A percentile compares a stretch with the other conserved stretches of the same genome.
phyloP scores from a whole-genome alignment of 2,888 invertebrate genomes.

The Aphrophora alni region DNA sequence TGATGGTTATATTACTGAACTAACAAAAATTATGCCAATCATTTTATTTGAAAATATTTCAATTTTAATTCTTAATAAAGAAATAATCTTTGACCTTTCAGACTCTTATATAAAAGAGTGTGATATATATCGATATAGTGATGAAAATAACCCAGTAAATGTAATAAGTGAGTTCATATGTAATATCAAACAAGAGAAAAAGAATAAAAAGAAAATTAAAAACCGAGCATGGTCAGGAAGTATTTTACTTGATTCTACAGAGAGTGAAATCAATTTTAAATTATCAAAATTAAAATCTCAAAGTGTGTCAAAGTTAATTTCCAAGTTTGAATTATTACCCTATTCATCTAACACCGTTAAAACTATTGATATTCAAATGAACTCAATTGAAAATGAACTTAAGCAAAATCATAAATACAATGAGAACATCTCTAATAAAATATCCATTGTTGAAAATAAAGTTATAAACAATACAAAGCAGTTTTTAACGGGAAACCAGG shows the following conservation, averaged over 20 bases:
- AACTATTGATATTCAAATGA: not conserved
- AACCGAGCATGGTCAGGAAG: slow-evolving; percentile 35
- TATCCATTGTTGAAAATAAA: no score
- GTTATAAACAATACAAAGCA: slow-evolving; percentile 14
- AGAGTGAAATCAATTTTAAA: slow-evolving; percentile 11
- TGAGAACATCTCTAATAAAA: not conserved
- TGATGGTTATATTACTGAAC: not conserved
- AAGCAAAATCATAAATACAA: not conserved
- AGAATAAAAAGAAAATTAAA: slow-evolving; percentile 24
- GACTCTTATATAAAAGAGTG: not conserved
- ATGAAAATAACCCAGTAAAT: not conserved
- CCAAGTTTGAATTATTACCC: slow-evolving; percentile 45
- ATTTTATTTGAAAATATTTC: slow-evolving; percentile 10
- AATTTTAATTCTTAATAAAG: not conserved
- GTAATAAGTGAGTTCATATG: not conserved
- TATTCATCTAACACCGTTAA: not conserved
- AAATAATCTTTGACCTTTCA: not conserved
- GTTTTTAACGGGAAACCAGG: slow-evolving; percentile 29
- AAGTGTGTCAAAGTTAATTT: slow-evolving; percentile 48
- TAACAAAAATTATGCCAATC: not conserved
- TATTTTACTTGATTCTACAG: slow-evolving; percentile 30
- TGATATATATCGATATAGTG: not conserved
- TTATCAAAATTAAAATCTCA: slow-evolving; percentile 21
- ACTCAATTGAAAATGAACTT: not conserved
- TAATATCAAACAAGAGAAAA: not conserved